Conservation (phyloP, 2,888 invertebrate genomes). For the Fragum fragum region DNA sequence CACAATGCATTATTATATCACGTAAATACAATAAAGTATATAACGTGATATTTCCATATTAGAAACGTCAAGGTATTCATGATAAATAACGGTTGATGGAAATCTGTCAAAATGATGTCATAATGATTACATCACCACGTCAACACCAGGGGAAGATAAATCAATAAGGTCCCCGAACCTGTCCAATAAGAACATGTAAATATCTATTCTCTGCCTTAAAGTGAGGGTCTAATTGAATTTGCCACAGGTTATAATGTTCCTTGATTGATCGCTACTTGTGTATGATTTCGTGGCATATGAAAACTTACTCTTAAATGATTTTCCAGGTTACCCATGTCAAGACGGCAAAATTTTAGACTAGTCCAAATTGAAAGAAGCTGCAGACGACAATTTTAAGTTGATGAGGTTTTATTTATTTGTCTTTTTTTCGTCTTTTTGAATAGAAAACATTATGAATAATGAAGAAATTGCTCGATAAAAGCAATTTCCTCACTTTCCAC, state of each 20-base stretch:
- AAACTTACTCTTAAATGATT: too few species aligned
- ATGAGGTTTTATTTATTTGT: too few species aligned
- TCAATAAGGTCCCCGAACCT: conserved; percentile 49
- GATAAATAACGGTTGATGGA: conserved; percentile 27
- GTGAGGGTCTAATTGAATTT: conserved; percentile 66
- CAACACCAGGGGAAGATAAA: conserved; percentile 34
- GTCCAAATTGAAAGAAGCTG: too few species aligned
- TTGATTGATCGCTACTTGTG: conserved; percentile 47
- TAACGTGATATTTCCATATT: not conserved
- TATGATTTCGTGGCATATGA: not conserved
- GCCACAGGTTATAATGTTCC: conserved; percentile 57
- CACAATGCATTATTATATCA: not conserved
- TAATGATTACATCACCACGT: conserved; percentile 28
- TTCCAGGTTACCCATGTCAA: too few species aligned
- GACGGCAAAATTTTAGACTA: too few species aligned
- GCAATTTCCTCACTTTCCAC: too few species aligned
- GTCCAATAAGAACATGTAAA: conserved; percentile 54
- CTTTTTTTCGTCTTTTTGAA: too few species aligned
- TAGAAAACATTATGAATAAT: too few species aligned
- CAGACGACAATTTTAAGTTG: too few species aligned
- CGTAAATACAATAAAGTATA: not conserved
- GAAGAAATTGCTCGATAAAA: too few species aligned
- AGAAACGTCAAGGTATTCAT: not conserved
- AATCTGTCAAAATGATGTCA: conserved; percentile 22
- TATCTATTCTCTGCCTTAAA: conserved; percentile 56